phyloP scores from a whole-genome alignment of 2,797 vertebrate species.

The Meda fulgida region DNA sequence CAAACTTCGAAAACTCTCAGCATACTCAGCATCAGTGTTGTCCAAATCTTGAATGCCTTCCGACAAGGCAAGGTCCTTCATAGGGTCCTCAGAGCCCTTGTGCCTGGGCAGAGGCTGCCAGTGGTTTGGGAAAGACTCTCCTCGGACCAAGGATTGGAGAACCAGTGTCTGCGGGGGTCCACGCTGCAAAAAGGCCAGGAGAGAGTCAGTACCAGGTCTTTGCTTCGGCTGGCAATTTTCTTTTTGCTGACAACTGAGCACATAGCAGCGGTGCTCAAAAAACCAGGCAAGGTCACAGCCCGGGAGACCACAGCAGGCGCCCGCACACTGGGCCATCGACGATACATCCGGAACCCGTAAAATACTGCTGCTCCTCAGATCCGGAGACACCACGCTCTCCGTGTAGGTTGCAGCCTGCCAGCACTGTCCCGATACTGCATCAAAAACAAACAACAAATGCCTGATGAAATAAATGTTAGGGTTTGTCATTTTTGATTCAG shows the following conservation, averaged over 20 bases:
- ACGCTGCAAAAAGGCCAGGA: conserved; percentile 84
- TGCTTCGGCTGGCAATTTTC: conserved; percentile 82
- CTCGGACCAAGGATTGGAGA: conserved; percentile 75
- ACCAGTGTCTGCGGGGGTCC: conserved; percentile 74
- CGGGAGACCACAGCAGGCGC: conserved; percentile 83
- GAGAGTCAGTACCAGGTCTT: conserved; percentile 78
- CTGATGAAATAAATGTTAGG: not conserved
- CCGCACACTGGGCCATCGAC: conserved; percentile 78
- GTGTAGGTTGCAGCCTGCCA: conserved; percentile 81
- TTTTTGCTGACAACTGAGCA: conserved; percentile 84
- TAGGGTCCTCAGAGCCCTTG: conserved; percentile 65
- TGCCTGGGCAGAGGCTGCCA: conserved; percentile 58
- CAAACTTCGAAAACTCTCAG: conserved; percentile 74
- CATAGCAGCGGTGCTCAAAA: conserved; percentile 85
- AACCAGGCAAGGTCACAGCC: conserved; percentile 89
- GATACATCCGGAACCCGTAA: conserved; percentile 79
- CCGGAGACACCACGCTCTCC: conserved; percentile 83
- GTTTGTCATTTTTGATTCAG: not conserved
- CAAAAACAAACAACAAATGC: conserved; percentile 69
- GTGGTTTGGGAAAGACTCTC: conserved; percentile 72
- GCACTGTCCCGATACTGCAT: conserved; percentile 81
- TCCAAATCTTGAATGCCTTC: conserved; percentile 70
- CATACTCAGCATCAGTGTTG: conserved; percentile 74
- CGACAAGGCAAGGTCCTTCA: conserved; percentile 77
- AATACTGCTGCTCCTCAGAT: conserved; percentile 79